Percentiles rank a stretch among this genome's conserved stretches.
These are phyloP conservation scores for Tenthredo livida DNA, from an alignment of 2,888 invertebrate species.

Conservation along the genomic window DNA sequence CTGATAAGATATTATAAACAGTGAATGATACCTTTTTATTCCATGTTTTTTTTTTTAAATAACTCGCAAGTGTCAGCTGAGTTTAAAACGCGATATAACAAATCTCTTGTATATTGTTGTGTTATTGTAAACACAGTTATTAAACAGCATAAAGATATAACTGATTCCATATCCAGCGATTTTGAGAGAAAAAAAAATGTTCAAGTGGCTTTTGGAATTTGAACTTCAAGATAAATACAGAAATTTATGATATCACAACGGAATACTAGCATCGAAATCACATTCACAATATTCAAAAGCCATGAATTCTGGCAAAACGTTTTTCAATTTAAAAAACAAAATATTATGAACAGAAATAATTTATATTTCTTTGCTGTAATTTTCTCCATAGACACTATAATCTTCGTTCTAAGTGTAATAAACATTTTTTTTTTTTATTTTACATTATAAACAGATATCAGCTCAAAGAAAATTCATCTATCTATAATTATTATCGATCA, in stretches of 20 bases:
- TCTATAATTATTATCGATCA: too few species aligned
- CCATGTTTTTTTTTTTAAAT: neutral
- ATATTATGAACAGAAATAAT: neutral
- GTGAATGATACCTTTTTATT: neutral
- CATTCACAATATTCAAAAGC: neutral
- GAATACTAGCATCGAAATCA: neutral
- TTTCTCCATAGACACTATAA: neutral
- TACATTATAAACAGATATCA: too few species aligned
- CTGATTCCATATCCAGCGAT: neutral
- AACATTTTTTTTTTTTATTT: too few species aligned
- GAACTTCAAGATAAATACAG: constrained; percentile 2
- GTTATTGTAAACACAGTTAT: neutral
- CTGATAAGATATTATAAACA: neutral
- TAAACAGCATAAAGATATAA: neutral
- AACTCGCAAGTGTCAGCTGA: neutral
- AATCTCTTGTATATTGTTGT: constrained; percentile 4
- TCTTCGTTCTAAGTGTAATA: neutral
- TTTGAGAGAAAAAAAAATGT: neutral
- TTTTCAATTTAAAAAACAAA: neutral
- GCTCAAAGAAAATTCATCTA: too few species aligned
- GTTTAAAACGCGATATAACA: neutral
- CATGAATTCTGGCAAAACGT: neutral
- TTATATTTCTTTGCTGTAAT: neutral
- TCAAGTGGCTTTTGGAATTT: constrained; percentile 7
- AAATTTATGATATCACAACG: neutral